A percentile compares a stretch with the other conserved stretches of the same genome.
Evolutionary conservation across 2,113 vertebrate species (phyloP).

Genomic region (Bostrychus sinensis): DNA sequence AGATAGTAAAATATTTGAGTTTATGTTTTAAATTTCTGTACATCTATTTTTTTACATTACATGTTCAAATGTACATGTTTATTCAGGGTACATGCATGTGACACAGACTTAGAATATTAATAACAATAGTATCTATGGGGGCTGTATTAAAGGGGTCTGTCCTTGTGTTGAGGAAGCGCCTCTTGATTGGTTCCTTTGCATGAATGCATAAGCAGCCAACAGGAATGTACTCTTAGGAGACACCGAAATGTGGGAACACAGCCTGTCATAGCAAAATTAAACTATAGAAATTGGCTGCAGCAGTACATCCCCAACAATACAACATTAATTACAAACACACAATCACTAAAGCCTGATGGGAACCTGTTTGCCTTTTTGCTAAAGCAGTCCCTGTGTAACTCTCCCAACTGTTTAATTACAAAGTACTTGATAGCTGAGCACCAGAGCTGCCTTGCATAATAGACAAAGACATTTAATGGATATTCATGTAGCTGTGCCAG

Average conservation of each 20-base stretch:
- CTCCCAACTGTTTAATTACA: slow-evolving; percentile 12
- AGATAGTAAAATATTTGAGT: too few relatives aligned
- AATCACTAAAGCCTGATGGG: slow-evolving; percentile 6
- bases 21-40: neutral
- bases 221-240: slow-evolving; percentile 10
- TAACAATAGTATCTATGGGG: neutral
- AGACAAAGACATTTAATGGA: slow-evolving; percentile 21
- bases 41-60: too few relatives aligned
- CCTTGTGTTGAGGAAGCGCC: neutral
- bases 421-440: slow-evolving; percentile 8
- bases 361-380: slow-evolving; percentile 3
- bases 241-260: slow-evolving; percentile 2
- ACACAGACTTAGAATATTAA: slow-evolving; percentile 12
- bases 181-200: slow-evolving; percentile 32
- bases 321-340: slow-evolving; percentile 1
- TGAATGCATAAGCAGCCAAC: slow-evolving; percentile 28
- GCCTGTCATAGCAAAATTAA: slow-evolving; percentile 23
- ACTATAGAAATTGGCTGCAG: slow-evolving; percentile 1
- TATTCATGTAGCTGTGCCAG: slow-evolving; percentile 32
- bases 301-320: slow-evolving; percentile 3
- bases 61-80: too few relatives aligned
- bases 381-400: neutral
- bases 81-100: neutral
- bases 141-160: neutral
- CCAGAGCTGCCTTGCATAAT: slow-evolving; percentile 1